Evolutionary conservation across 1,140 invertebrate genomes (phyloP).

Genomic region (Olivierus martensii): DNA sequence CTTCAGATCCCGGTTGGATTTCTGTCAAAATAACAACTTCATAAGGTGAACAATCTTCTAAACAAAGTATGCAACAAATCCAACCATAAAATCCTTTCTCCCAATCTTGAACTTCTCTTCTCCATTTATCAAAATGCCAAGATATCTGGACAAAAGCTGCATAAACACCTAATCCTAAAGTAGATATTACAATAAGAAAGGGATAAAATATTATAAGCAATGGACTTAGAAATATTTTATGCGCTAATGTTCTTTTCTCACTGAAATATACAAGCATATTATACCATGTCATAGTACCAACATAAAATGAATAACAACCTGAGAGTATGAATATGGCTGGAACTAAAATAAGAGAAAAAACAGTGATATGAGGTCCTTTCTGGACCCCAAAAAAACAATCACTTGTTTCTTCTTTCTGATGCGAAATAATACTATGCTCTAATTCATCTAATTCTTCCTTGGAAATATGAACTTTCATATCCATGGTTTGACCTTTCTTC

Average conservation of each 20-base stretch:
- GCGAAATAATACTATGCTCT: slow-evolving; percentile 47
- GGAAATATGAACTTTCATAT: slow-evolving; percentile 47
- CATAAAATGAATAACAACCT: slow-evolving; percentile 51
- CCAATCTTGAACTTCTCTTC: slow-evolving; percentile 51
- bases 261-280: slow-evolving; percentile 54
- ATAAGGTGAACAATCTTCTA: slow-evolving; percentile 56
- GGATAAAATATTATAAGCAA: slow-evolving; percentile 54
- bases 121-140: slow-evolving; percentile 49
- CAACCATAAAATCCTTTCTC: slow-evolving; percentile 67
- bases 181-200: slow-evolving; percentile 48
- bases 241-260: slow-evolving; percentile 43
- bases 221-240: slow-evolving; percentile 42
- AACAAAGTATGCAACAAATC: slow-evolving; percentile 48
- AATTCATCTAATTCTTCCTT: slow-evolving; percentile 46
- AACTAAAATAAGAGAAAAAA: slow-evolving; percentile 47
- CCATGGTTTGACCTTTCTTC: slow-evolving; percentile 53
- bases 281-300: slow-evolving; percentile 60
- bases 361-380: slow-evolving; percentile 48
- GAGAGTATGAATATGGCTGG: slow-evolving; percentile 49
- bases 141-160: slow-evolving; percentile 50
- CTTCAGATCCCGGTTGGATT: slow-evolving; percentile 8
- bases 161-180: slow-evolving; percentile 48
- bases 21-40: slow-evolving; percentile 34
- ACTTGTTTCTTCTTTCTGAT: slow-evolving; percentile 36
- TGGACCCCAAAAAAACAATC: slow-evolving; percentile 41